These are phyloP conservation scores for Lacerta agilis DNA, from an alignment of 2,797 vertebrate genomes.

Conservation along the genomic window DNA sequence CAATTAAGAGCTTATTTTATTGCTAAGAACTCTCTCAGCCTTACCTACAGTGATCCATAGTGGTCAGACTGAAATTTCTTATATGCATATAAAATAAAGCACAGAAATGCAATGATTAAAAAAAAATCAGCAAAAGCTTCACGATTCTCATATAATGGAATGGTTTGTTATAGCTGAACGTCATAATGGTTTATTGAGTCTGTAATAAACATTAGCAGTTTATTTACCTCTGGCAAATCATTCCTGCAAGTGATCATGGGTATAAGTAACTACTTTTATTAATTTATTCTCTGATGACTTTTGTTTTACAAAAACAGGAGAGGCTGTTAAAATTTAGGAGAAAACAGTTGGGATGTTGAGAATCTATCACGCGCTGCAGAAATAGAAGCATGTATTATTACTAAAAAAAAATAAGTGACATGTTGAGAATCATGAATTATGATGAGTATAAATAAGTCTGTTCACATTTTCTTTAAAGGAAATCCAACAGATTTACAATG, in stretches of 20 bases:
- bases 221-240: constrained; percentile 39
- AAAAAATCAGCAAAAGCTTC: background rate
- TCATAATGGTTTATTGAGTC: background rate
- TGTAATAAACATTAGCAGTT: constrained; percentile 13
- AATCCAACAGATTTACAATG: background rate
- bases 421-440: constrained; percentile 29
- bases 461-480: constrained; percentile 17
- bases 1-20: no score
- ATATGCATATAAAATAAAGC: no score
- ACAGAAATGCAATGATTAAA: no score
- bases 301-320: constrained; percentile 47
- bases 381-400: constrained; percentile 23
- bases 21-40: no score
- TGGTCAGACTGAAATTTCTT: no score
- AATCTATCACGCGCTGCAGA: constrained; percentile 22
- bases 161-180: background rate
- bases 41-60: no score
- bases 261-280: constrained; percentile 43
- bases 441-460: constrained; percentile 24
- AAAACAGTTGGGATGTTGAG: constrained; percentile 2
- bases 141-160: background rate
- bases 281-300: constrained; percentile 34
- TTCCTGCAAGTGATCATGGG: constrained; percentile 1
- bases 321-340: constrained; percentile 25
- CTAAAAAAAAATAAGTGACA: constrained; percentile 13